Conservation (phyloP, 2,888 invertebrate species). For the Microchrysa polita region DNA sequence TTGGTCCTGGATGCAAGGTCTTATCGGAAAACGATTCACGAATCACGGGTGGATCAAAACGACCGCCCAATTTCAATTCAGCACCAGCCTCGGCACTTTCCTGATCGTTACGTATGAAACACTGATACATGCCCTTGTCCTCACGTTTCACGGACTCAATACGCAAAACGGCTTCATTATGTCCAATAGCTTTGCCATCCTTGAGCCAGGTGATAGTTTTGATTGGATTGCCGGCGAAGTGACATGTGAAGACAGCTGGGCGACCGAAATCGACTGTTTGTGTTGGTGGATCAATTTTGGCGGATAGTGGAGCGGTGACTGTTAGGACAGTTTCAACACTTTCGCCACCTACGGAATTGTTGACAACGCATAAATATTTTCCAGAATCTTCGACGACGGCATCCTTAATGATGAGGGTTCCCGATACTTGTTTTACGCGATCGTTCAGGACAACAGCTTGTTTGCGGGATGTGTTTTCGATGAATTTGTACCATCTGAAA, state of each 20-base stretch:
- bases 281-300: slow-evolving; percentile 87
- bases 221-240: slow-evolving; percentile 89
- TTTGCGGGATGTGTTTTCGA: slow-evolving; percentile 85
- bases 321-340: slow-evolving; percentile 92
- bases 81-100: slow-evolving; percentile 93
- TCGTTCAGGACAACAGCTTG: slow-evolving; percentile 91
- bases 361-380: slow-evolving; percentile 92
- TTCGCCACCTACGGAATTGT: slow-evolving; percentile 93
- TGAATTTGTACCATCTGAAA: slow-evolving; percentile 94
- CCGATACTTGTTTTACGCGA: slow-evolving; percentile 90
- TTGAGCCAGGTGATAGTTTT: slow-evolving; percentile 92
- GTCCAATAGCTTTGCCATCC: slow-evolving; percentile 86
- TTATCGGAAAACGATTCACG: slow-evolving; percentile 88
- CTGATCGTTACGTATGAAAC: slow-evolving; percentile 91
- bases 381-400: slow-evolving; percentile 93
- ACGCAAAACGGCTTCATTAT: slow-evolving; percentile 81
- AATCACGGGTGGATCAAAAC: slow-evolving; percentile 91
- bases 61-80: slow-evolving; percentile 91
- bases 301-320: slow-evolving; percentile 89
- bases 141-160: slow-evolving; percentile 92
- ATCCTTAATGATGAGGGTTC: slow-evolving; percentile 91
- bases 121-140: slow-evolving; percentile 98
- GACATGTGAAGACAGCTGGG: slow-evolving; percentile 91
- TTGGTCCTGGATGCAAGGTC: slow-evolving; percentile 89
- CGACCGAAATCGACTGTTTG: slow-evolving; percentile 95